Evolutionary conservation across 2,797 vertebrate genomes (phyloP).

Genomic region (Dendrocincla tyrannina): DNA sequence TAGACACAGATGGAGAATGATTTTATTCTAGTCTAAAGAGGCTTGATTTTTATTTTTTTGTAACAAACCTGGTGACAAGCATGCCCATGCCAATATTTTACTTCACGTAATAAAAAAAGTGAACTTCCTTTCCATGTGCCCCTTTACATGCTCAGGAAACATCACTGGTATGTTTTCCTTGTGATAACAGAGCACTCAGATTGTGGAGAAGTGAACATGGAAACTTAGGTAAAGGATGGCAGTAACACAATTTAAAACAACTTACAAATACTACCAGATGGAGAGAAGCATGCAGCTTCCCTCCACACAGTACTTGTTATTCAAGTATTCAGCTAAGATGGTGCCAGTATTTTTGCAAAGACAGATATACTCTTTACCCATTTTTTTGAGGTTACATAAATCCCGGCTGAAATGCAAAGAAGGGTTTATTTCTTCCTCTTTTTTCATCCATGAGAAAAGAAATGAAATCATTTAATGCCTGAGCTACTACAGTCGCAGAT

Average conservation of each 20-base stretch:
- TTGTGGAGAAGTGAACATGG: neutral
- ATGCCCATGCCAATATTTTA: neutral
- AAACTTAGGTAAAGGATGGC: neutral
- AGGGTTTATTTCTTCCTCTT: neutral
- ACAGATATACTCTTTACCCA: neutral
- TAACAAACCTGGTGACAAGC: neutral
- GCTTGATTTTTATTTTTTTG: neutral
- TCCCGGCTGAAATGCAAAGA: neutral
- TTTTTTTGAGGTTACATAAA: neutral
- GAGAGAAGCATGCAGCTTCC: neutral
- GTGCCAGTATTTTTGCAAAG: neutral
- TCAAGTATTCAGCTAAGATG: neutral
- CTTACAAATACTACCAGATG: neutral
- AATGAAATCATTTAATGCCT: neutral
- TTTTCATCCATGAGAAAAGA: neutral
- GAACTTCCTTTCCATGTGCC: neutral
- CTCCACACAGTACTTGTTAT: neutral
- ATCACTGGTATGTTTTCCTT: neutral
- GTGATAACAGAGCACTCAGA: neutral
- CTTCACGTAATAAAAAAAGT: neutral
- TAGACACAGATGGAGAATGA: neutral
- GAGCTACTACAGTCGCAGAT: neutral
- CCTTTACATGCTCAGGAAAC: conserved; percentile 11
- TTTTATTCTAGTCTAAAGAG: neutral
- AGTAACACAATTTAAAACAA: neutral